Conservation (phyloP, 2,113 vertebrate species). For the Trinectes maculatus region DNA sequence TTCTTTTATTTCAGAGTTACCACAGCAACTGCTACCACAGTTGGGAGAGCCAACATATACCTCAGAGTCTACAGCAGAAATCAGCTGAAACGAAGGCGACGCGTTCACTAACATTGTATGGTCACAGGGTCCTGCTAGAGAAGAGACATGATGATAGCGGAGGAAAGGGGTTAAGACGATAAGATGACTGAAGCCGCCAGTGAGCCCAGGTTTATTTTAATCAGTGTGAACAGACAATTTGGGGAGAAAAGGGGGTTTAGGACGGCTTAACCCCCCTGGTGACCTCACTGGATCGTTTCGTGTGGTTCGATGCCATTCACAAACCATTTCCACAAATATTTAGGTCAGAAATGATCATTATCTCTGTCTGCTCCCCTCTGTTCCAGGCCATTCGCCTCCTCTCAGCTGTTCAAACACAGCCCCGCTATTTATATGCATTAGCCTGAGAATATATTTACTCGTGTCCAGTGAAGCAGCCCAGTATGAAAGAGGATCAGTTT, state of each 20-base stretch:
- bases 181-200: conserved; percentile 17
- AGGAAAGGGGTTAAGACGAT: conserved; percentile 22
- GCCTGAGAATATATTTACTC: conserved; percentile 89
- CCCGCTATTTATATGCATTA: conserved; percentile 85
- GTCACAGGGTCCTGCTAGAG: too few species aligned
- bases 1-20: too few species aligned
- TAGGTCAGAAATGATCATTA: neutral
- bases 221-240: conserved; percentile 42
- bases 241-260: conserved; percentile 13
- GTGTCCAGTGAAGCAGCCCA: conserved; percentile 86
- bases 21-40: too few species aligned
- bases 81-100: too few species aligned
- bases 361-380: conserved; percentile 16
- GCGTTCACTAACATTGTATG: too few species aligned
- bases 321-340: neutral
- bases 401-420: conserved; percentile 88
- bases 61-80: too few species aligned
- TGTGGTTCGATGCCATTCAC: neutral
- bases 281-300: conserved; percentile 23
- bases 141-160: neutral
- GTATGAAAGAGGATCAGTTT: conserved; percentile 88
- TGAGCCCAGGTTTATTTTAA: conserved; percentile 44
- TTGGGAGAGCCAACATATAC: too few species aligned
- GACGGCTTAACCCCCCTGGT: conserved; percentile 52
- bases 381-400: conserved; percentile 28